Conservation (phyloP, 2,888 invertebrate genomes). For the Diplolepis rosae region DNA sequence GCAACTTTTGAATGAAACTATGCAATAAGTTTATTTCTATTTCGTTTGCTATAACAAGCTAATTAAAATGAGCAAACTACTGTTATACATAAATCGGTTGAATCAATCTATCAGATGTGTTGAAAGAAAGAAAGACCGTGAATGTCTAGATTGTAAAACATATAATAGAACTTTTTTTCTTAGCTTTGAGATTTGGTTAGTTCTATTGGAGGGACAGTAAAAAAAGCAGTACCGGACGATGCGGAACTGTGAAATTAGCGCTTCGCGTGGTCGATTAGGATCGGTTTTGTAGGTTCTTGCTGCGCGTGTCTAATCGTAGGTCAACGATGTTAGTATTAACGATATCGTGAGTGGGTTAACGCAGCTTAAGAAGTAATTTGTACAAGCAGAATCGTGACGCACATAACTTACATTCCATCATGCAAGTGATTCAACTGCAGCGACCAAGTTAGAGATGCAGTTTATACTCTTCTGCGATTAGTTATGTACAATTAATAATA, state of each 20-base stretch:
- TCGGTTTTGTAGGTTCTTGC: constrained; percentile 56
- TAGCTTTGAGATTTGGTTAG: background rate
- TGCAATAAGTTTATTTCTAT: too few species aligned
- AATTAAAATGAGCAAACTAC: background rate
- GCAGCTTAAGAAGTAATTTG: constrained; percentile 47
- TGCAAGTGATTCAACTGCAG: constrained; percentile 35
- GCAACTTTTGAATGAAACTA: too few species aligned
- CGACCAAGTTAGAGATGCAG: constrained; percentile 36
- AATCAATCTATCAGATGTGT: background rate
- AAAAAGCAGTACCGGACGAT: background rate
- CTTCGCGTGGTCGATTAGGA: constrained; percentile 57
- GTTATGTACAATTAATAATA: constrained; percentile 42
- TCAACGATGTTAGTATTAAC: constrained; percentile 58
- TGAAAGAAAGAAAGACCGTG: background rate
- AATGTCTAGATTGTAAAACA: background rate
- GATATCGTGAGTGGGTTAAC: constrained; percentile 49
- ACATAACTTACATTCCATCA: constrained; percentile 29
- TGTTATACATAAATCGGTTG: background rate
- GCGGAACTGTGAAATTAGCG: constrained; percentile 26
- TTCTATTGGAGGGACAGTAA: background rate
- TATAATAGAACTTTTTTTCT: background rate
- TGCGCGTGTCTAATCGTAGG: constrained; percentile 56
- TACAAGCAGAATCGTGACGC: constrained; percentile 32
- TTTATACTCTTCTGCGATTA: constrained; percentile 29
- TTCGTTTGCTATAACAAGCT: background rate